Evolutionary conservation across 2,113 vertebrate species (phyloP).

Genomic region (Serilophus lunatus): DNA sequence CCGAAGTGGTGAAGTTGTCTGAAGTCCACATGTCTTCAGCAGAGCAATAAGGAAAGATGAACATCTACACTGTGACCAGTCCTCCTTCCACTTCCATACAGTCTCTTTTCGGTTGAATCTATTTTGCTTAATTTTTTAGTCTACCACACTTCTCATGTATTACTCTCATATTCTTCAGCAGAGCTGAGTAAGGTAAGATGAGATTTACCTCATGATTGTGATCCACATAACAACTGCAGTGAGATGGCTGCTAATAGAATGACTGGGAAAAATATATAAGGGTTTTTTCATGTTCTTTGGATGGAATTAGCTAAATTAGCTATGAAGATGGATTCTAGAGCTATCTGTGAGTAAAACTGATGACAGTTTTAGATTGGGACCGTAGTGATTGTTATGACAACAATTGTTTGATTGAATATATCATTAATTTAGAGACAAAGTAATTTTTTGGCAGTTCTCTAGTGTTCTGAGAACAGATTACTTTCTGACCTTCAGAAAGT

Average conservation of each 20-base stretch:
- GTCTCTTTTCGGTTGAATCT: neutral
- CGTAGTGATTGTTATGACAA: neutral
- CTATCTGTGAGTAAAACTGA: neutral
- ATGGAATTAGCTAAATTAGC: neutral
- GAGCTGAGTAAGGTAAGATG: neutral
- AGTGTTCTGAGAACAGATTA: neutral
- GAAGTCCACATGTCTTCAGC: neutral
- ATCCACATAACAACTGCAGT: neutral
- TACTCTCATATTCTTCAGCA: neutral
- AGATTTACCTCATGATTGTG: neutral
- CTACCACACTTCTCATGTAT: neutral
- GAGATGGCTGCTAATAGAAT: neutral
- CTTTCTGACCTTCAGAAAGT: constrained; percentile 7
- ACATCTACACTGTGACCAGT: neutral
- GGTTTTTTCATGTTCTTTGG: neutral
- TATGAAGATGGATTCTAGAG: neutral
- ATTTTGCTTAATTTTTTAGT: neutral
- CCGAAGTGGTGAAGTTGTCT: neutral
- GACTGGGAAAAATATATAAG: neutral
- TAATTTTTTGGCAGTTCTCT: neutral
- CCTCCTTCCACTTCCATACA: neutral
- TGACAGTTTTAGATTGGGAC: neutral
- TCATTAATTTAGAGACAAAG: neutral
- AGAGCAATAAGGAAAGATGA: neutral
- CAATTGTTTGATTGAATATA: neutral